These are phyloP conservation scores for Elephas maximus DNA, from an alignment of 2,113 vertebrate species.

Conservation along the genomic window DNA sequence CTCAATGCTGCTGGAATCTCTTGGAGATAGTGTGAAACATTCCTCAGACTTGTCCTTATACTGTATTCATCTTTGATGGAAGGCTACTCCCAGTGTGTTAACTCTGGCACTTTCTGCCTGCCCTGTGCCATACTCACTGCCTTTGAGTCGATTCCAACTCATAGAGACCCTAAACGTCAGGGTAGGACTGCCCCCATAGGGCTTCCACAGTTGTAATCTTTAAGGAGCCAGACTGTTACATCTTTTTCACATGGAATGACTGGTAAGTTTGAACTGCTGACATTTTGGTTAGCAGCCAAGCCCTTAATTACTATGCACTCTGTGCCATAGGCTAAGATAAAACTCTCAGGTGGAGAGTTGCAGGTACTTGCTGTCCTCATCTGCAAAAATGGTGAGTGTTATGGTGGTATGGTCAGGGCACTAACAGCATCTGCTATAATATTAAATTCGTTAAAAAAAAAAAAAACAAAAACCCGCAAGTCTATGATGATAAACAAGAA, in stretches of 20 bases:
- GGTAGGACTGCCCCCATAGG: no score
- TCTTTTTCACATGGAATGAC: no score
- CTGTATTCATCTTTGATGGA: neutral
- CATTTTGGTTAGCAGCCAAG: no score
- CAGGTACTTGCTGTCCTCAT: neutral
- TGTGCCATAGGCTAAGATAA: neutral
- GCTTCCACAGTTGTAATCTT: no score
- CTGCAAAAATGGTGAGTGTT: neutral
- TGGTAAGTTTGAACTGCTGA: no score
- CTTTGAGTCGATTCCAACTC: no score
- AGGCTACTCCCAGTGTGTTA: neutral
- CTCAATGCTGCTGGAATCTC: neutral
- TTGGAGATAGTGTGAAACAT: neutral
- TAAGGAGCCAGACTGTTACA: no score
- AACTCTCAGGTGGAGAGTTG: neutral
- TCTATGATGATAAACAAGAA: neutral
- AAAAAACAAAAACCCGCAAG: neutral
- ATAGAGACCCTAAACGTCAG: no score
- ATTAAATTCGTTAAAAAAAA: neutral
- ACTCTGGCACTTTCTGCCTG: neutral
- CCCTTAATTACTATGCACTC: no score
- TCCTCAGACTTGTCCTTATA: neutral
- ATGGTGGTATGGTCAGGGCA: neutral
- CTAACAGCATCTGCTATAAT: neutral
- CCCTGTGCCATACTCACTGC: no score